Percentiles rank a stretch among this genome's conserved stretches.
Conservation (phyloP, 2,888 invertebrate genomes). For the Eupithecia inturbata region DNA sequence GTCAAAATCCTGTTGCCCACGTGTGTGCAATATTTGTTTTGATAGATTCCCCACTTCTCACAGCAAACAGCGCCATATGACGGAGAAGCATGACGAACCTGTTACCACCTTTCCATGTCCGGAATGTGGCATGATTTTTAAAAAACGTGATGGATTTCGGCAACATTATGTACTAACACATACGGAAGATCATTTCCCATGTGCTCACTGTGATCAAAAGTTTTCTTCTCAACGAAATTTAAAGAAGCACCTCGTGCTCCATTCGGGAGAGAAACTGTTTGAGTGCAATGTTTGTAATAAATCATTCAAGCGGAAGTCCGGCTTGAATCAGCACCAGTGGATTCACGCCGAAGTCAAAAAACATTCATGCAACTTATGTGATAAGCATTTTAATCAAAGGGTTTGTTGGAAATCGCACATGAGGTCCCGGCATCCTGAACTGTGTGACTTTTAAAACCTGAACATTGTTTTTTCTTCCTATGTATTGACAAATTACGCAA, state of each 20-base stretch:
- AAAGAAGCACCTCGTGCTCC: slow-evolving; percentile 50
- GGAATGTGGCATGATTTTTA: slow-evolving; percentile 55
- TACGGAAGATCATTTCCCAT: slow-evolving; percentile 51
- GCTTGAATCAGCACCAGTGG: slow-evolving; percentile 59
- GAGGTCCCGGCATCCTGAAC: slow-evolving; percentile 66
- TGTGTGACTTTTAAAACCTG: slow-evolving; percentile 43
- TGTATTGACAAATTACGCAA: background rate
- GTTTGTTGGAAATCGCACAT: slow-evolving; percentile 64
- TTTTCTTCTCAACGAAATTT: slow-evolving; percentile 54
- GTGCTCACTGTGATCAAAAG: slow-evolving; percentile 54
- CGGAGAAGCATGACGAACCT: slow-evolving; percentile 47
- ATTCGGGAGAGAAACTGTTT: slow-evolving; percentile 55
- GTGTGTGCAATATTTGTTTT: slow-evolving; percentile 53
- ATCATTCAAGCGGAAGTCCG: slow-evolving; percentile 55
- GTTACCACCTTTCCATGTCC: slow-evolving; percentile 51
- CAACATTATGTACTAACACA: slow-evolving; percentile 55
- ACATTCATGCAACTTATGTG: slow-evolving; percentile 55
- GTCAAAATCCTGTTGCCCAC: slow-evolving; percentile 53
- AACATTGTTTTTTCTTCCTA: background rate
- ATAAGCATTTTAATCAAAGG: slow-evolving; percentile 58
- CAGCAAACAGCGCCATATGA: slow-evolving; percentile 53
- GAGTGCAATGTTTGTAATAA: slow-evolving; percentile 56
- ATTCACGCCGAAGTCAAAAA: slow-evolving; percentile 58
- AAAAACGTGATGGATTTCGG: slow-evolving; percentile 46
- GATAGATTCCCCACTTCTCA: slow-evolving; percentile 54